Percentiles rank a stretch among this genome's conserved stretches.
phyloP scores from a whole-genome alignment of 1,140 invertebrate genomes.

The Holotrichia oblita region DNA sequence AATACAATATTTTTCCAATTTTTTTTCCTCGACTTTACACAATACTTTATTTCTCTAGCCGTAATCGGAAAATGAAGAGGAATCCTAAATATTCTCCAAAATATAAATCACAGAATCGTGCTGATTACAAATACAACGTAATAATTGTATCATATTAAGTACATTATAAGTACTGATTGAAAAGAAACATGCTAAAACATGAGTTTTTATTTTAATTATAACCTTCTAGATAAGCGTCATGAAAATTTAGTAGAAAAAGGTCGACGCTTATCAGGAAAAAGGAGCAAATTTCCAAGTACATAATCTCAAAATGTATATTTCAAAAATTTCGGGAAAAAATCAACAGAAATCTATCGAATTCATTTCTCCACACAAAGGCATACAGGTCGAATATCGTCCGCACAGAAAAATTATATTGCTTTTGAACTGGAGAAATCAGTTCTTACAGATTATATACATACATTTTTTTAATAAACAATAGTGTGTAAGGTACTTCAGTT shows the following conservation, averaged over 20 bases:
- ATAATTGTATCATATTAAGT: constrained; percentile 22
- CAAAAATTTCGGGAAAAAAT: background rate
- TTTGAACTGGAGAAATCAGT: background rate
- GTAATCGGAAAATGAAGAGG: background rate
- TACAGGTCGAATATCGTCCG: background rate
- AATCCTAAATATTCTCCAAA: constrained; percentile 3
- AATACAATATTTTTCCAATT: constrained; percentile 39
- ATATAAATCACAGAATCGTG: constrained; percentile 40
- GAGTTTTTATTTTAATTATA: background rate
- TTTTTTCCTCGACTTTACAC: background rate
- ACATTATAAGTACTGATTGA: constrained; percentile 31
- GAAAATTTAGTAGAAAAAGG: background rate
- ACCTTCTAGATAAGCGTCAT: constrained; percentile 22
- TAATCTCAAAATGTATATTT: constrained; percentile 27
- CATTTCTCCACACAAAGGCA: background rate
- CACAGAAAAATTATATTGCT: background rate
- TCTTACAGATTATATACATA: background rate
- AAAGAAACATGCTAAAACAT: background rate
- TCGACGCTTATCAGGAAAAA: background rate
- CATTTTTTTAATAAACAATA: constrained; percentile 21
- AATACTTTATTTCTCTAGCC: constrained; percentile 6
- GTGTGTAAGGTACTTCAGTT: constrained; percentile 39
- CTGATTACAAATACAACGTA: constrained; percentile 6
- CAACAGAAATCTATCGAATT: background rate
- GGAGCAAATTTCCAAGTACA: constrained; percentile 14